A percentile compares a stretch with the other conserved stretches of the same genome.
These are phyloP conservation scores for Thymallus thymallus DNA, from an alignment of 2,113 vertebrate genomes.

Conservation along the genomic window DNA sequence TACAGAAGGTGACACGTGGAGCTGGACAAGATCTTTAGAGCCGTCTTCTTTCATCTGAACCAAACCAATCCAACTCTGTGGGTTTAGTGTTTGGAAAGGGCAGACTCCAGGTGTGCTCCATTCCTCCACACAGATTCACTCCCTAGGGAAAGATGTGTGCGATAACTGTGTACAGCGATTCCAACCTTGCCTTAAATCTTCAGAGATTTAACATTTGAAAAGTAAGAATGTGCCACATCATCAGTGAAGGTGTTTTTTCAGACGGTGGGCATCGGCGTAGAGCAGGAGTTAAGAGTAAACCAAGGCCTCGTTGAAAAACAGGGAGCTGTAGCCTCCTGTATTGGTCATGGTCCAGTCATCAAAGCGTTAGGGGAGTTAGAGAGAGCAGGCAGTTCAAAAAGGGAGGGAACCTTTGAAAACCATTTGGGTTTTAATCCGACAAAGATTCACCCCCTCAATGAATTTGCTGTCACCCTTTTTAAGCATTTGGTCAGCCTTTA, in stretches of 20 bases:
- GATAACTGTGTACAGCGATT: background rate
- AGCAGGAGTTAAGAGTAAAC: constrained; percentile 28
- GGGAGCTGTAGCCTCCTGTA: constrained; percentile 6
- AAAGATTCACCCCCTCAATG: constrained; percentile 31
- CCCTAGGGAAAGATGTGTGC: too few relatives aligned
- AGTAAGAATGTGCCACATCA: constrained; percentile 2
- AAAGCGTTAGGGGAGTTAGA: constrained; percentile 43
- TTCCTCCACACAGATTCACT: too few relatives aligned
- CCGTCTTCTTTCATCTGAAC: background rate
- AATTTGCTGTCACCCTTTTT: constrained; percentile 23
- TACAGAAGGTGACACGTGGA: background rate
- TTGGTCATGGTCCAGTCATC: constrained; percentile 42
- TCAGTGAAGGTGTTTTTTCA: constrained; percentile 13
- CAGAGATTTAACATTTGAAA: constrained; percentile 29
- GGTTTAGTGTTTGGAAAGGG: background rate
- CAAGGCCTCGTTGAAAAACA: constrained; percentile 31
- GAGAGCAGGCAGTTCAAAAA: constrained; percentile 41
- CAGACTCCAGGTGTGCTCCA: background rate
- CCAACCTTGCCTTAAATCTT: background rate
- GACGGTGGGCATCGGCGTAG: constrained; percentile 2
- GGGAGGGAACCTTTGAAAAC: constrained; percentile 28
- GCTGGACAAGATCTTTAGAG: background rate
- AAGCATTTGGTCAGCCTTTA: constrained; percentile 30
- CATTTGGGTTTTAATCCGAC: constrained; percentile 45
- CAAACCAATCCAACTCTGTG: constrained; percentile 10